Percentiles rank a stretch among this genome's conserved stretches.
Evolutionary conservation across 2,797 vertebrate genomes (phyloP).

Genomic region (Malurus leucopterus): DNA sequence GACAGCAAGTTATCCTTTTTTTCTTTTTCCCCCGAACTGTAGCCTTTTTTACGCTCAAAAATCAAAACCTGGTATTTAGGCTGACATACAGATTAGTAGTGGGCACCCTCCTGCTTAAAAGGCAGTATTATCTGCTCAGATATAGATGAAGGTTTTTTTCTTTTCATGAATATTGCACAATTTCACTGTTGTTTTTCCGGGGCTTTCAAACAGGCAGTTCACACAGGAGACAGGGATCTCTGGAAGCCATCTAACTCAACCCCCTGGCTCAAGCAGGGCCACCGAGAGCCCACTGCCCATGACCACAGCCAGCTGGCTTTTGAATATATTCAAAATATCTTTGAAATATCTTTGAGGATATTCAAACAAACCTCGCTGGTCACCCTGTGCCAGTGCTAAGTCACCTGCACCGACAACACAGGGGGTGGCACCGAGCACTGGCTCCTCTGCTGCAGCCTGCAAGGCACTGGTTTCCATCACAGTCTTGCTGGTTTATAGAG

Average conservation of each 20-base stretch:
- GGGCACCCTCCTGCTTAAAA: background rate
- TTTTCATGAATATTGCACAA: background rate
- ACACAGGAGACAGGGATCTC: background rate
- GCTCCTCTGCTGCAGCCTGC: background rate
- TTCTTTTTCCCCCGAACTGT: background rate
- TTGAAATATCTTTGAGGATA: background rate
- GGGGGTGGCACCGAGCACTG: background rate
- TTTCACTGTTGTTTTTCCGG: background rate
- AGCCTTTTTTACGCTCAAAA: background rate
- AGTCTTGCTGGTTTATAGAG: background rate
- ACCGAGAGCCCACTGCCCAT: background rate
- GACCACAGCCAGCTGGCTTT: background rate
- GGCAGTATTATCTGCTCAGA: background rate
- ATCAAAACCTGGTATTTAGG: constrained; percentile 2
- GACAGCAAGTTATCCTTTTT: background rate
- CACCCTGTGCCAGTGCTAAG: background rate
- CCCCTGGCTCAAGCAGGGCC: background rate
- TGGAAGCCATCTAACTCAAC: background rate
- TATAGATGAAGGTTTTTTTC: background rate
- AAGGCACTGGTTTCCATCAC: background rate
- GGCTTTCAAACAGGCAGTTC: background rate
- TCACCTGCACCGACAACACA: rapidly evolving
- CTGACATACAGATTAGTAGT: background rate
- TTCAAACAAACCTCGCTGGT: background rate
- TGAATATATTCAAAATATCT: background rate